A percentile compares a stretch with the other conserved stretches of the same genome.
Conservation (phyloP, 1,140 invertebrate genomes). For the Papilio helenus region DNA sequence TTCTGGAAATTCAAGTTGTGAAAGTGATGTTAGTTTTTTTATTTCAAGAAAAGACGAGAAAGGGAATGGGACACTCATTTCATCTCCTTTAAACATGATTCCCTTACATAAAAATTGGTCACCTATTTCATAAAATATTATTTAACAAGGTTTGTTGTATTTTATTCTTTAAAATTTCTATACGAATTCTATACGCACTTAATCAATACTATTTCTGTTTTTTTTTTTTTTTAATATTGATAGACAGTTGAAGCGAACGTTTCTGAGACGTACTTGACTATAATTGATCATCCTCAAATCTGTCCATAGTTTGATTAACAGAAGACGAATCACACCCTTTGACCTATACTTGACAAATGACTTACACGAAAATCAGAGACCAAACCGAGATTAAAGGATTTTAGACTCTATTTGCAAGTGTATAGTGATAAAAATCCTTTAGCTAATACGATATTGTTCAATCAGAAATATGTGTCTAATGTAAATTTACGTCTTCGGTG, state of each 20-base stretch:
- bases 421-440: not conserved
- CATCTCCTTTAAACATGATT: no score
- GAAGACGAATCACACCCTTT: slow-evolving; percentile 62
- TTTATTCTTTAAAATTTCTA: not conserved
- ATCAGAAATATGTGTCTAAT: not conserved
- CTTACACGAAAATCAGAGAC: slow-evolving; percentile 49
- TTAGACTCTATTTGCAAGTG: not conserved
- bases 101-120: no score
- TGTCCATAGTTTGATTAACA: slow-evolving; percentile 62
- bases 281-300: slow-evolving; percentile 60
- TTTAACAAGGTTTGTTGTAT: no score
- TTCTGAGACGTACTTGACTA: slow-evolving; percentile 47
- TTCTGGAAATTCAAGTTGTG: no score
- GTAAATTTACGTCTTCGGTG: not conserved
- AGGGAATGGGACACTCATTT: no score
- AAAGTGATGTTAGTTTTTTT: no score
- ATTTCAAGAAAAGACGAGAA: no score
- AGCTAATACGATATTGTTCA: not conserved
- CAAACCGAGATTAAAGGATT: not conserved
- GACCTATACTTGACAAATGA: slow-evolving; percentile 66
- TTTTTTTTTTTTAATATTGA: not conserved
- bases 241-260: not conserved
- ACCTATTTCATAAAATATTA: no score
- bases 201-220: not conserved
- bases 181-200: not conserved